These are phyloP conservation scores for Leptodirus hochenwartii DNA, from an alignment of 2,888 invertebrate species.

Conservation along the genomic window DNA sequence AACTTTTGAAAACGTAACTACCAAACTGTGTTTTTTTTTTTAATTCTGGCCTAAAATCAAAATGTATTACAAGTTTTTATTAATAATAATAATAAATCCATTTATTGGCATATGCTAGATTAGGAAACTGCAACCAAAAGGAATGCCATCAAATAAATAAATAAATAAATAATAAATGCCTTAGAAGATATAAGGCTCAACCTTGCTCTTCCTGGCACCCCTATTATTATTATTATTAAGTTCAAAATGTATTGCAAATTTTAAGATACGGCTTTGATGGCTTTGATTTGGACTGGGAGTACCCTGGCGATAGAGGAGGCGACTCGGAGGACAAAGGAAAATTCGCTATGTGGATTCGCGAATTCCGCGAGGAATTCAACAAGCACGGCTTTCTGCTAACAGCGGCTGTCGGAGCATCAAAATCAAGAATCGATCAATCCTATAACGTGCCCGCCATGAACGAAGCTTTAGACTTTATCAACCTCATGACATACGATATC, in stretches of 20 bases:
- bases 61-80: no score
- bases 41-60: no score
- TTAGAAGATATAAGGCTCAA: no score
- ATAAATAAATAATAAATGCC: no score
- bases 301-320: slow-evolving; percentile 41
- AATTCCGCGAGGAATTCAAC: slow-evolving; percentile 35
- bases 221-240: no score
- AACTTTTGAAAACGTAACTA: slow-evolving; percentile 32
- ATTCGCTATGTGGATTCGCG: slow-evolving; percentile 28
- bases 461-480: slow-evolving; percentile 42
- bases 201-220: no score
- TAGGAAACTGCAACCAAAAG: no score
- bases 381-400: slow-evolving; percentile 32
- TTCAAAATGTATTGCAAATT: no score
- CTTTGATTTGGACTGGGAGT: slow-evolving; percentile 57
- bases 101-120: no score
- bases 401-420: slow-evolving; percentile 38
- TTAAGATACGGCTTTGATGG: slow-evolving; percentile 44
- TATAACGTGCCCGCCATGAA: slow-evolving; percentile 39
- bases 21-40: no score
- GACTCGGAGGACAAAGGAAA: slow-evolving; percentile 19
- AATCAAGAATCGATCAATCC: slow-evolving; percentile 28
- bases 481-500: slow-evolving; percentile 56
- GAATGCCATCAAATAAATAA: no score
- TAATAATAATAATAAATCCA: no score